A percentile compares a stretch with the other conserved stretches of the same genome.
Evolutionary conservation across 2,113 vertebrate species (phyloP).

Genomic region (Odobenus rosmarus): DNA sequence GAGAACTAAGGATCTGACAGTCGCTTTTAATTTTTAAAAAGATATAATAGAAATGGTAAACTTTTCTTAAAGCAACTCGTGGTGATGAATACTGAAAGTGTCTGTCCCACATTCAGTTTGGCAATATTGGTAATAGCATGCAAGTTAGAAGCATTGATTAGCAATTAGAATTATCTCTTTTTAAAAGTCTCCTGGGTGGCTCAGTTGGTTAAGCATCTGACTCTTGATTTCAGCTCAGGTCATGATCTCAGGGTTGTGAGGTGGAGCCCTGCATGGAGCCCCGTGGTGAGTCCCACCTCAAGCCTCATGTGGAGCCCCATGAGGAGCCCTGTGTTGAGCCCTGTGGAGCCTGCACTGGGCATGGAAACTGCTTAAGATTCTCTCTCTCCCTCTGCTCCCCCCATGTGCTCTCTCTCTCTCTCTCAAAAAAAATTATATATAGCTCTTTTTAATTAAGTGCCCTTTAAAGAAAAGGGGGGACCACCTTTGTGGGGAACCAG

Average conservation of each 20-base stretch:
- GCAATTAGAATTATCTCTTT: neutral
- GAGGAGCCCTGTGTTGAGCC: neutral
- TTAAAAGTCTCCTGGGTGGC: neutral
- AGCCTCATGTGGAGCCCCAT: too few species aligned
- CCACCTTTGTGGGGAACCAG: neutral
- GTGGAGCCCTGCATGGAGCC: neutral
- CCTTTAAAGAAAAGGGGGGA: neutral
- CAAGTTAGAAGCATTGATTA: neutral
- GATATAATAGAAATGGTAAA: neutral
- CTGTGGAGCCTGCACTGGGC: neutral
- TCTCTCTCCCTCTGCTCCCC: neutral
- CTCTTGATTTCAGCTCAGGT: neutral
- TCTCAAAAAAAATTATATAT: neutral
- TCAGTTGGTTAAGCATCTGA: neutral
- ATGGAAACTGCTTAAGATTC: neutral
- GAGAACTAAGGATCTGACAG: neutral
- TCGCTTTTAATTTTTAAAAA: conserved; percentile 38
- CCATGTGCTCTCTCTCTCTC: neutral
- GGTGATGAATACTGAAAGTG: neutral
- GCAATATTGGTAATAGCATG: neutral
- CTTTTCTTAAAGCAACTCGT: neutral
- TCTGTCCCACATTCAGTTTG: neutral
- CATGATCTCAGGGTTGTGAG: neutral
- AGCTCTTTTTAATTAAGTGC: neutral
- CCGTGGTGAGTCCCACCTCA: too few species aligned